Conservation (phyloP, 2,888 invertebrate species). For the Apoderus coryli region DNA sequence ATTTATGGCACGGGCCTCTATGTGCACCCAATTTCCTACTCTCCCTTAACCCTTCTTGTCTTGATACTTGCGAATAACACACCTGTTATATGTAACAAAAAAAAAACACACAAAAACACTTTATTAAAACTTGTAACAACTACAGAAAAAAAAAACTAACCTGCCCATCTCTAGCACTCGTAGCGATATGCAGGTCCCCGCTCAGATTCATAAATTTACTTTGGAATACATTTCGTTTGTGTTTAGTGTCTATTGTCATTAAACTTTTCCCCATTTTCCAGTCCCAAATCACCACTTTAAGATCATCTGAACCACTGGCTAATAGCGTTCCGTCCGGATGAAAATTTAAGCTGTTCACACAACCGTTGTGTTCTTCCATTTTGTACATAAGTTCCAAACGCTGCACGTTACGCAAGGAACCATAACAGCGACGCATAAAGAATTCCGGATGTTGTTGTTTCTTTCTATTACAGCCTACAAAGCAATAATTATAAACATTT, state of each 20-base stretch:
- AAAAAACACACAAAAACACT: too few relatives aligned
- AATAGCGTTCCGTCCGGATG: slow-evolving; percentile 63
- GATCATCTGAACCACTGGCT: slow-evolving; percentile 86
- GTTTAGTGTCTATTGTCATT: slow-evolving; percentile 63
- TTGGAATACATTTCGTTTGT: slow-evolving; percentile 80
- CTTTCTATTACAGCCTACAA: slow-evolving; percentile 29
- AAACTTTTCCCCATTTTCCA: slow-evolving; percentile 61
- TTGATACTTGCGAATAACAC: slow-evolving; percentile 43
- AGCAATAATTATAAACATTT: too few relatives aligned
- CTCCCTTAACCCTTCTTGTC: slow-evolving; percentile 36
- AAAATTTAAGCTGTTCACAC: slow-evolving; percentile 87
- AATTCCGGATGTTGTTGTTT: slow-evolving; percentile 21
- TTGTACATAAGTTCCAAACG: slow-evolving; percentile 64
- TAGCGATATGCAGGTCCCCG: slow-evolving; percentile 69
- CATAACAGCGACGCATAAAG: slow-evolving; percentile 49
- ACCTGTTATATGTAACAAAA: too few relatives aligned
- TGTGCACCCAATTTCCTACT: slow-evolving; percentile 47
- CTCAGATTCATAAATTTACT: slow-evolving; percentile 74
- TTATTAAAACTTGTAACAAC: background rate
- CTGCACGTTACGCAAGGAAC: slow-evolving; percentile 69
- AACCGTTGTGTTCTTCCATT: slow-evolving; percentile 69
- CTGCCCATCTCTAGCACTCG: slow-evolving; percentile 82
- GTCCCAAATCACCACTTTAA: slow-evolving; percentile 76
- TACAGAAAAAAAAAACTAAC: slow-evolving; percentile 39
- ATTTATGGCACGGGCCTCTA: slow-evolving; percentile 71